Base-by-base conservation (phyloP, 2,888 invertebrate species). In the Nymphalis urticae region DNA sequence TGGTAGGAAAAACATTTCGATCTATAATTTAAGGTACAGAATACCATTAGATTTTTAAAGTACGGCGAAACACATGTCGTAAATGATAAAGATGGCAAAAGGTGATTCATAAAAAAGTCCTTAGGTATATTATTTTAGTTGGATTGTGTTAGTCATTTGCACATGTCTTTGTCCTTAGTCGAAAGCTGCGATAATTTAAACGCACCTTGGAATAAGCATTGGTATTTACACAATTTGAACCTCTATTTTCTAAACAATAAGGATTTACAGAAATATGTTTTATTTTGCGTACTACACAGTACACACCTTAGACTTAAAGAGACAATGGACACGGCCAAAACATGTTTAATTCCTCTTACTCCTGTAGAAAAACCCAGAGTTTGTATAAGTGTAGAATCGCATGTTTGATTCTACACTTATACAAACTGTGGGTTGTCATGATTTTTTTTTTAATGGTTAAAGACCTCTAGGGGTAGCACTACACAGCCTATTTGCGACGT, bases 121-220 rank as follows among this genome's bases (percentile, higher is more conserved):
- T 78, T 79, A 42, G 42, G 42, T 42, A 73, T 72, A 80, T 58
- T 42, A 58, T 80, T 83, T 70, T 70, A 73, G 79, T 80, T 79
- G 75, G 73, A 75, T 80, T 72, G 74, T 67, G 73, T 87, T 87
- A 87, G 70, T 71, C 70, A 84, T 87, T 87, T 73, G 76, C 68
- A 21, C 78, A 80, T 83, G 84, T 79, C 85, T 85, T 87, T 87
- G 88, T 87, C 84, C 84, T 85, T 87, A 85, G 82, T 85, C 76
- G 81, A 84, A 85, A 84, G 75, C 72, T 79, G 75, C 60, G 61
- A 65, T 65, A 66, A 66, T 21, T 70, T 59, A 72, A 63, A 50
- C 62, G 51, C 42, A 71, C 19, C 42, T 19, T 53, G n/a, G 10
- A 51, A 70, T 62, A 62, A 48, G 27, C n/a, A 54, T 19, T 48